Evolutionary conservation across 2,888 invertebrate species (phyloP), one percentile per base, ranked within the genome.

Genomic region (Isotomurus palustris): DNA sequence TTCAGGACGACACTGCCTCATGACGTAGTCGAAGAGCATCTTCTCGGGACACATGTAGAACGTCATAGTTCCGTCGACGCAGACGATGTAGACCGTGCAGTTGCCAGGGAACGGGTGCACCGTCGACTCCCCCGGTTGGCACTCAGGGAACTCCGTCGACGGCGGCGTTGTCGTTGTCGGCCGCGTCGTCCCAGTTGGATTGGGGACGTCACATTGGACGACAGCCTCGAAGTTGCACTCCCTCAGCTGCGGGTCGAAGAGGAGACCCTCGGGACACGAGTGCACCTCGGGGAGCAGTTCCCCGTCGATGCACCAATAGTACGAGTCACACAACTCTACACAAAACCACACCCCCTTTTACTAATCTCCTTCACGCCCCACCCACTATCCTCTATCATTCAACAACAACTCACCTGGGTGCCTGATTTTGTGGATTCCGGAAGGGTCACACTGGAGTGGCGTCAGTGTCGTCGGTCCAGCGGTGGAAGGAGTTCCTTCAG

Each of bases 141-240:
- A 59, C 4, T 47, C 47, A 17, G 53, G 52, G n/a, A n/a, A n/a
- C 17, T 52, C 28, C 14, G 72, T 68, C 17, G 72, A 71, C 21
- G 72, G 71, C 35, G 73, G 70, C 32, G 73, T 70, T 53, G 71
- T 64, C 41, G 72, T 67, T 19, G 68, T 68, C 27, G 72, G 72
- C 56, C 71, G 73, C 40, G 72, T 71, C 38, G 73, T 69, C 35
- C 73, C 70, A 53, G 71, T 64, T 41, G 72, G 67, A 19, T 68
- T 68, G 27, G 72, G 72, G 57, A 71, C 73, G 45, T 72, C 71
- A 54, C 74, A 52, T 24, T 57, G 72, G 35, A 69, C 72, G 17
- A 72, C 67, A 17, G 69, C 49, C 72, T 73, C 56, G 72, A 72
- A 49, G 69, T 64, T 24, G 69, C 68, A 27, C n/a, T 60, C 56